Evolutionary conservation across 2,113 vertebrate genomes (phyloP).

Genomic region (Sapajus apella): DNA sequence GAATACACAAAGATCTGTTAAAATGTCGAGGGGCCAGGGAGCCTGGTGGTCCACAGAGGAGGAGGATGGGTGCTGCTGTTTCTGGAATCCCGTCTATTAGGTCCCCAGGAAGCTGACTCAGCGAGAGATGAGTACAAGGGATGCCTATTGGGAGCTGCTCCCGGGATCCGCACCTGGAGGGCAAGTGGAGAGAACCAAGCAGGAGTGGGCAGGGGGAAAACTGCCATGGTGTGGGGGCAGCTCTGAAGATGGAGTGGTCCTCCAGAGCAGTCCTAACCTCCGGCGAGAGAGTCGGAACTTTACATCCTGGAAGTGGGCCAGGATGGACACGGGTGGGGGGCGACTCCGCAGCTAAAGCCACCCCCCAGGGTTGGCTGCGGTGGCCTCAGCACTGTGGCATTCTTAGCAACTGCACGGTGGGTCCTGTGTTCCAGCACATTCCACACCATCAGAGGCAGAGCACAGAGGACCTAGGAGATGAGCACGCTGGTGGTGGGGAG

Average conservation of each 20-base stretch:
- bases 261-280: neutral
- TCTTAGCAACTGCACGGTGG: neutral
- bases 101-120: neutral
- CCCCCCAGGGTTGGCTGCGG: neutral
- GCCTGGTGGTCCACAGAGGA: neutral
- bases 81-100: neutral
- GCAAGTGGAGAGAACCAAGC: neutral
- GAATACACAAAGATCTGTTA: neutral
- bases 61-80: neutral
- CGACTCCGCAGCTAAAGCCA: neutral
- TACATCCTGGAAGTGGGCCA: neutral
- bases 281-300: accelerated
- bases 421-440: neutral
- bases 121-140: neutral
- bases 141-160: neutral
- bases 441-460: neutral
- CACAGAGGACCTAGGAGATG: neutral
- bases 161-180: neutral
- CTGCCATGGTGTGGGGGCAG: accelerated
- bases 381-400: accelerated
- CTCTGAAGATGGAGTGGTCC: neutral
- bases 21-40: neutral
- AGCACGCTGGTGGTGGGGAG: neutral
- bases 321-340: neutral
- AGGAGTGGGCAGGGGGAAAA: neutral